Conservation (phyloP, 2,797 vertebrate genomes). For the Cuculus canorus region DNA sequence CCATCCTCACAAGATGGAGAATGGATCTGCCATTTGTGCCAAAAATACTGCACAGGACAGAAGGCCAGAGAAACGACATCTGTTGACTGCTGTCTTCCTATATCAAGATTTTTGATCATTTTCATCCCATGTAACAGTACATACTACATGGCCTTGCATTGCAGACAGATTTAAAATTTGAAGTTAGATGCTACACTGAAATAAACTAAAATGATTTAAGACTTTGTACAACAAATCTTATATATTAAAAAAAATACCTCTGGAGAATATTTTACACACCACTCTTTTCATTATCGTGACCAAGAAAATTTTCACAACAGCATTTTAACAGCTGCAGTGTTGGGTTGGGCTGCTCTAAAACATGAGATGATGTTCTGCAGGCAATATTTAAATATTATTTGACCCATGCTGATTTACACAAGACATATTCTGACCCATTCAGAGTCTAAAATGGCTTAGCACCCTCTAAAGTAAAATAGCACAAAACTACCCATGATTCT, state of each 20-base stretch:
- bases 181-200: neutral
- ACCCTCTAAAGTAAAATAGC: neutral
- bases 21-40: neutral
- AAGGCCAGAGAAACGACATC: neutral
- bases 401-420: neutral
- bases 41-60: neutral
- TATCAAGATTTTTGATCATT: neutral
- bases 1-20: neutral
- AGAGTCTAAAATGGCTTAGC: neutral
- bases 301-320: neutral
- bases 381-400: neutral
- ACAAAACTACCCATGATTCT: neutral
- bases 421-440: neutral
- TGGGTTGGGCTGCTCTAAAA: neutral
- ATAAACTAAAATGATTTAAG: neutral
- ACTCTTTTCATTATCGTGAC: neutral
- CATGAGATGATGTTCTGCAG: neutral
- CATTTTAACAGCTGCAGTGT: neutral
- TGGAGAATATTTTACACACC: neutral
- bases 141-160: neutral
- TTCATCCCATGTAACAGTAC: neutral
- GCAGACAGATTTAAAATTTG: neutral
- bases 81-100: neutral
- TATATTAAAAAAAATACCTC: neutral
- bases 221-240: neutral